Base-by-base conservation (phyloP, 2,113 vertebrate genomes). In the Struthio camelus region DNA sequence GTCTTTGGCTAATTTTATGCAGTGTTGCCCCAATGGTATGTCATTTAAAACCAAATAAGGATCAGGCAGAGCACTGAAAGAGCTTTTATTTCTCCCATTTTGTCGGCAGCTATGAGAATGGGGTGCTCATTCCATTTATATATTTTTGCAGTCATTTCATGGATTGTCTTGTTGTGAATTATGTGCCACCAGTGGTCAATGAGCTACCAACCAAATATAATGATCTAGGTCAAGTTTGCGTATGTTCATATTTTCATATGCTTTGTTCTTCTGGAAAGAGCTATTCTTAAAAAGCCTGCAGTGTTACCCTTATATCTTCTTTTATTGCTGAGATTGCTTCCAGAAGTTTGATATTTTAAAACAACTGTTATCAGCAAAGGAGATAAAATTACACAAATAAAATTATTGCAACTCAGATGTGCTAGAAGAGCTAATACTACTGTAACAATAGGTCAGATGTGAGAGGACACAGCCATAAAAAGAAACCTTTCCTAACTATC, bases 1-100 rank as follows among this genome's bases (percentile, higher is more conserved):
- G 11, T 53, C 85, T 82, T 91, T 77, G 53, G 84, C 76, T 58
- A 91, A 70, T 89, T 89, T 96, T 85, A 82, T 93, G 64, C 83
- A 94, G 46, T 80, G 46, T 18, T 88, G 54, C 23, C 56, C 78
- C 53, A 85, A 61, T 76, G 48, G 28, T 48, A 79, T 24, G 48
- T 61, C 56, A 76, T 93, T 96, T 85, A 79, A 95, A 92, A 87
- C 48, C 53, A 96, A 92, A 81, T 56, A 87, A 69, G 25, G 50
- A 65, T 82, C 66, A 90, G 62, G 4, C 28, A 85, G 62, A 85
- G 44, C 62, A 50, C 22, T 64, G 36, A 70, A 90, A 91, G 11
- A 0, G 9, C 14, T 64, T 9, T 51, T 61, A n/a, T 66, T 85
- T 89, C 51, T 91, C 32, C 23, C 13, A 40, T 79, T 93, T 91